Evolutionary conservation across 2,113 vertebrate genomes (phyloP).

Genomic region (Colossoma macropomum): DNA sequence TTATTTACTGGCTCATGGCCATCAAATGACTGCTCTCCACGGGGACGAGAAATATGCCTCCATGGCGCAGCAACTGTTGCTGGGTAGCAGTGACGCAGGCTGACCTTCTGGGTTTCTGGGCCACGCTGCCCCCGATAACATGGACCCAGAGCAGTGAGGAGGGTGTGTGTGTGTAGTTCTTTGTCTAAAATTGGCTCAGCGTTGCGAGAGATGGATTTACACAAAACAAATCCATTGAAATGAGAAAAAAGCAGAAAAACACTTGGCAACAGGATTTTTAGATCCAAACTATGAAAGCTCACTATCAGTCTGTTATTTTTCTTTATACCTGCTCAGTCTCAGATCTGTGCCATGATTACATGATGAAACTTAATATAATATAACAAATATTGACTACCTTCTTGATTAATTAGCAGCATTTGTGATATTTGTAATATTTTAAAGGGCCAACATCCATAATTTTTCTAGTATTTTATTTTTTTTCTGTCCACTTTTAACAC

Average conservation of each 20-base stretch:
- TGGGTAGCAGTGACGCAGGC: conserved; percentile 1
- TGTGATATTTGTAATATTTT: no score
- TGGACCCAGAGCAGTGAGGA: background rate
- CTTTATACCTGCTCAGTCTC: background rate
- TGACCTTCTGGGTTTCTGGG: conserved; percentile 24
- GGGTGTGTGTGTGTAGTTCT: background rate
- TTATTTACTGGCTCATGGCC: conserved; percentile 26
- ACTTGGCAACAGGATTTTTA: background rate
- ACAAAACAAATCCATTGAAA: conserved; percentile 1
- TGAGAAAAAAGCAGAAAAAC: background rate
- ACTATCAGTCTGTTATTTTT: background rate
- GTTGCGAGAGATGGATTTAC: background rate
- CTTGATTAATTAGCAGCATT: no score
- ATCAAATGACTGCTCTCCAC: conserved; percentile 23
- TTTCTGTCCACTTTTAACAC: no score
- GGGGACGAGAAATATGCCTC: background rate
- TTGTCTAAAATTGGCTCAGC: conserved; percentile 4
- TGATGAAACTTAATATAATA: no score
- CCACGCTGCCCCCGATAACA: conserved; percentile 7
- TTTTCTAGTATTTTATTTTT: no score
- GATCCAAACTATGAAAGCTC: background rate
- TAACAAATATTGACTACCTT: no score
- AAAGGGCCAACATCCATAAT: no score
- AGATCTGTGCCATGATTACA: no score
- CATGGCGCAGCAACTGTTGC: background rate